A percentile compares a stretch with the other conserved stretches of the same genome.
Conservation (phyloP, 2,113 vertebrate species). For the Oxyruncus cristatus region DNA sequence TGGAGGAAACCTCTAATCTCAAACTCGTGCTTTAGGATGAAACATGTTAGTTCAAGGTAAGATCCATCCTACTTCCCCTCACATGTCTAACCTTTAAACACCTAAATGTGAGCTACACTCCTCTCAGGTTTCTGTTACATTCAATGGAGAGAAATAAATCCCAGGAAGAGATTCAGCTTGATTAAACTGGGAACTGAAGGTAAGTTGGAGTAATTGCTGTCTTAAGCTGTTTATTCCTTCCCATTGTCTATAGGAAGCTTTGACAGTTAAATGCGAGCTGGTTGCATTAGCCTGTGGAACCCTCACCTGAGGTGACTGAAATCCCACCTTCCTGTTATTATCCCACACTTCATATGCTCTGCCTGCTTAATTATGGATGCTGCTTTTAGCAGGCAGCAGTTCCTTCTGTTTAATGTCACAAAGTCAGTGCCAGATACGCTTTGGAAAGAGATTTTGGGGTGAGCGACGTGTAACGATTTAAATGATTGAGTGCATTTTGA, state of each 20-base stretch:
- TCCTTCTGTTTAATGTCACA: slow-evolving; percentile 17
- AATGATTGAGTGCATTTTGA: not conserved
- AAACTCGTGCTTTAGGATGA: not conserved
- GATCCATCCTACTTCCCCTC: not conserved
- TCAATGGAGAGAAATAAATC: not conserved
- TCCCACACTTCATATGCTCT: not conserved
- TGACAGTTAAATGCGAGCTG: not conserved
- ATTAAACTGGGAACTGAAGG: slow-evolving; percentile 9
- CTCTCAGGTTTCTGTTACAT: not conserved
- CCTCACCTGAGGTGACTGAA: slow-evolving; percentile 4
- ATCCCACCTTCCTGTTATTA: slow-evolving; percentile 1
- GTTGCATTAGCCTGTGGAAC: not conserved
- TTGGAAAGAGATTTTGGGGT: slow-evolving; percentile 13
- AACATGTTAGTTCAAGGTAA: not conserved
- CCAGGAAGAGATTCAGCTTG: not conserved
- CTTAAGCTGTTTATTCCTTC: slow-evolving; percentile 26
- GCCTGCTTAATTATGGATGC: slow-evolving; percentile 32
- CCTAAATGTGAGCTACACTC: not conserved
- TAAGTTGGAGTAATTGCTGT: slow-evolving; percentile 7
- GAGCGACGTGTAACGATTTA: not conserved
- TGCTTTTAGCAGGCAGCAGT: not conserved
- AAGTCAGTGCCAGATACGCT: not conserved
- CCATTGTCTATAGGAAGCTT: not conserved
- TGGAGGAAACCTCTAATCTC: not conserved
- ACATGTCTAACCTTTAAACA: not conserved